Conservation (phyloP, 2,113 vertebrate species). For the Callipepla californica region DNA sequence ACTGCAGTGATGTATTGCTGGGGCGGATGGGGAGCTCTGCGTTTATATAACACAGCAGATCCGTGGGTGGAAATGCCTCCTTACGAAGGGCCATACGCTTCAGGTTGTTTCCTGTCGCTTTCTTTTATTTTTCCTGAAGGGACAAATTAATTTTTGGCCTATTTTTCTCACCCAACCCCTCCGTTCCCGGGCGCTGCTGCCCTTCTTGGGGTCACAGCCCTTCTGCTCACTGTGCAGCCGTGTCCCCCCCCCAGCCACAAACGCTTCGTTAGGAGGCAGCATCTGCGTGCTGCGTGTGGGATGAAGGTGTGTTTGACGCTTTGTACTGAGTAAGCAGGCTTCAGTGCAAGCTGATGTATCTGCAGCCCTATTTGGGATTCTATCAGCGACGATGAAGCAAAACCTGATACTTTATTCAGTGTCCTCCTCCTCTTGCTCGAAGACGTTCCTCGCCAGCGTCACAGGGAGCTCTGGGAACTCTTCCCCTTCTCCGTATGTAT, state of each 20-base stretch:
- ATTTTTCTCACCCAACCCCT: not conserved
- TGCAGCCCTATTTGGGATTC: conserved; percentile 65
- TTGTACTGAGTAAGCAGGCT: conserved; percentile 63
- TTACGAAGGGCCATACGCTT: conserved; percentile 12
- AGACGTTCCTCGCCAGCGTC: conserved; percentile 40
- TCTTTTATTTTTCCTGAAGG: not conserved
- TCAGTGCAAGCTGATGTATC: conserved; percentile 54
- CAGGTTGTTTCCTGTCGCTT: not conserved
- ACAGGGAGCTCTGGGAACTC: conserved; percentile 42
- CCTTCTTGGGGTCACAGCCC: conserved; percentile 36
- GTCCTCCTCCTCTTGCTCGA: conserved; percentile 34
- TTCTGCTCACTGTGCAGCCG: conserved; percentile 21
- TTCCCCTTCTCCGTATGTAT: conserved; percentile 41
- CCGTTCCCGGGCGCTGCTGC: not conserved
- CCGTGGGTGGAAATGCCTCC: not conserved
- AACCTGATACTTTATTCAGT: conserved; percentile 43
- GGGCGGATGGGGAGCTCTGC: not conserved
- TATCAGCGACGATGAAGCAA: conserved; percentile 66
- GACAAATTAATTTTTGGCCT: conserved; percentile 21
- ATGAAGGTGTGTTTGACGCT: conserved; percentile 68
- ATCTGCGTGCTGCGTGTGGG: conserved; percentile 63
- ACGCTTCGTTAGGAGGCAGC: conserved; percentile 58
- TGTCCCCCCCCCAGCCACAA: conserved; percentile 42
- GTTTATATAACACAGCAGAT: not conserved
- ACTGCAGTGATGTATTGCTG: not conserved